Base-by-base conservation (phyloP, 2,888 invertebrate genomes). In the Ctenicera cuprea region DNA sequence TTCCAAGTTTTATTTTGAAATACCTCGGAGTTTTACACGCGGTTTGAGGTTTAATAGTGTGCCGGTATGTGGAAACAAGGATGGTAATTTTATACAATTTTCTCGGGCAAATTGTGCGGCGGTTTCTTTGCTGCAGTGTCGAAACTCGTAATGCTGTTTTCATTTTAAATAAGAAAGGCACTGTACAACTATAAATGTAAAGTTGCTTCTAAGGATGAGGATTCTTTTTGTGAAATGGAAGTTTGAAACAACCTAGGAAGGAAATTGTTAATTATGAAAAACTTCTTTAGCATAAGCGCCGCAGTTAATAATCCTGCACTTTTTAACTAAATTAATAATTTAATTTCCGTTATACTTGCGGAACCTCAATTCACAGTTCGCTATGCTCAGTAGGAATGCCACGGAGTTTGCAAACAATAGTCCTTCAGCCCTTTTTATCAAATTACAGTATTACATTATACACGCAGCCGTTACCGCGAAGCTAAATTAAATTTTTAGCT, bases 271-370 rank as follows among this genome's bases (percentile, higher is more conserved):
- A 74, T 70, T 73, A 76, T 70, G 70, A 80, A 79, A 79, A 81
- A 80, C 76, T 77, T 78, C 75, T 75, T 74, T 76, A 79, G 77
- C 77, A 77, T 73, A 73, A 76, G 73, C 77, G 69, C 73, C 67
- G 76, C 67, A 74, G 76, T 80, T 76, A 75, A 77, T 70, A 71
- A 78, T 80, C 78, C 79, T 80, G 78, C 78, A 82, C 76, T 80
- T 80, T 81, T 80, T 80, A 82, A 82, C 80, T 70, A 77, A 81
- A 81, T 82, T 82, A 82, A 80, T 82, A 82, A 83, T 81, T 82
- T 78, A 79, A 82, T 82, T 82, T 71, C 65, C 64, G 22, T 72
- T 69, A 75, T 78, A 76, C 77, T 77, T 78, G 50, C 65, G 66
- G 62, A 71, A 74, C 64, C 71, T 71, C 63, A 68, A 74, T 71